phyloP scores from a whole-genome alignment of 2,888 invertebrate genomes.

The Drosophila mimica region DNA sequence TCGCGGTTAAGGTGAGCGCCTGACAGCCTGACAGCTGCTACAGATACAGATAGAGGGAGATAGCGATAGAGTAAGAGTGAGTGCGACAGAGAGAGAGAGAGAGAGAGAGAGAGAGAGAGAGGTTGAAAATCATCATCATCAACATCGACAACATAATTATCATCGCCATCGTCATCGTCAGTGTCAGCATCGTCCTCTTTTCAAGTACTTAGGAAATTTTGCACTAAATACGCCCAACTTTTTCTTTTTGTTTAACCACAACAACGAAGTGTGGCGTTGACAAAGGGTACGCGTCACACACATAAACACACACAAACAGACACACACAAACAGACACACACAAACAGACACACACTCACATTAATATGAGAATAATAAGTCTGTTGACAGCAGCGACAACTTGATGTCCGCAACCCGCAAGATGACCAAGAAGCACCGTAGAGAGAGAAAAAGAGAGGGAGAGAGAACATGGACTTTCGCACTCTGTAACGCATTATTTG shows the following conservation, averaged over 20 bases:
- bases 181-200: constrained; percentile 52
- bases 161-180: constrained; percentile 26
- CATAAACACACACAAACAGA: constrained; percentile 14
- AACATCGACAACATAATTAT: constrained; percentile 25
- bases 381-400: constrained; percentile 63
- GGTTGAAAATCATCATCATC: constrained; percentile 27
- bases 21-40: constrained; percentile 67
- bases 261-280: background rate
- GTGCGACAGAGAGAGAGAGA: background rate
- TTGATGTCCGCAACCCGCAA: constrained; percentile 14
- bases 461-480: constrained; percentile 29
- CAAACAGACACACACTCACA: constrained; percentile 24
- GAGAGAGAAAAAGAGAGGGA: background rate
- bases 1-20: constrained; percentile 72
- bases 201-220: constrained; percentile 73
- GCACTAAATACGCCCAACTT: constrained; percentile 68
- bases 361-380: constrained; percentile 75
- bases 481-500: constrained; percentile 48
- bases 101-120: background rate
- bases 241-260: constrained; percentile 62
- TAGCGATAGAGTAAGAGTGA: background rate
- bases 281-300: background rate
- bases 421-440: background rate
- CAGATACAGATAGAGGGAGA: background rate
- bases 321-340: constrained; percentile 19